Base-by-base conservation (phyloP, 2,113 vertebrate species). In the Chamaetylas fuelleborni region DNA sequence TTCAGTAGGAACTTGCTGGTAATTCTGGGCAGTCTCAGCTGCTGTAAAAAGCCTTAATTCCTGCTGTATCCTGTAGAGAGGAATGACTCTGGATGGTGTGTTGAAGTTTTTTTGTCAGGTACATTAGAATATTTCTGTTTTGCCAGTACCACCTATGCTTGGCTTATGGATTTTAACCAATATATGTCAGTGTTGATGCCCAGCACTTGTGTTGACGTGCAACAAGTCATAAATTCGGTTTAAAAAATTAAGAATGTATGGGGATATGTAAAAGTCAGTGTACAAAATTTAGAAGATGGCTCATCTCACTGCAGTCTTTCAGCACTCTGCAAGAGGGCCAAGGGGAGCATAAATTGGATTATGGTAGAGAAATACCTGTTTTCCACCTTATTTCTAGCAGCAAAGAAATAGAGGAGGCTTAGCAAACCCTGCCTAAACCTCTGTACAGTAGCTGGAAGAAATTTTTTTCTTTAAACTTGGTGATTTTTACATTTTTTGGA, bases 31-130 rank as follows among this genome's bases (percentile, higher is more conserved):
- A 88, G n/a, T 40, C 67, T 86, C 20, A 8, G 51, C 56, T 92
- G 51, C 77, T 9, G 1, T 66, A 54, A 81, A 81, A 87, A 74
- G 20, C 65, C 45, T 88, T 56, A 85, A 72, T 42, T 81, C 60
- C 38, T 74, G 64, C 47, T 88, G 50, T 2, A 1, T n/a, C 22
- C 56, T 14, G 2, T 58, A 54, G 56, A 80, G 47, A 62, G n/a
- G 14, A 58, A 7, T 45, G n/a, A 69, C 2, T 0, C 14, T 42
- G 48, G 47, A 33, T 60, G 20, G 12, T 1, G 1, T 18, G 8
- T 53, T 72, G n/a, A 74, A 43, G 28, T 7, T 36, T 31, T 31
- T 56, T 58, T 58, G 36, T 54, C 56, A 26, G 29, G 33, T 62
- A n/a, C 19, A 5, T 61, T 31, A 16, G 36, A 61, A 9, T 77